These are phyloP conservation scores for Pomacea maculata DNA, from an alignment of 1,140 invertebrate species.

Conservation along the genomic window DNA sequence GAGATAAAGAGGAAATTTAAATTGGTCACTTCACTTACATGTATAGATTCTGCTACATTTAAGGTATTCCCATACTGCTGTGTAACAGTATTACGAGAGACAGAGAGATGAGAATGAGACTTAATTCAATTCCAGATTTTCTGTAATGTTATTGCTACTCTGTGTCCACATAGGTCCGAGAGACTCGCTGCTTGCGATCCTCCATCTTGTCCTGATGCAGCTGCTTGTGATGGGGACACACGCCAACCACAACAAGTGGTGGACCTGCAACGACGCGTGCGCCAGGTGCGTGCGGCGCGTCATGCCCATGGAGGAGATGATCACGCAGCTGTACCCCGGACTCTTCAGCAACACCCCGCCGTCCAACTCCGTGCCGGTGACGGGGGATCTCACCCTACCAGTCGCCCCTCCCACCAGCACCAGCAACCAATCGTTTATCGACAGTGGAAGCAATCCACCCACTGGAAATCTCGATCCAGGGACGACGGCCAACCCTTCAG, in stretches of 20 bases:
- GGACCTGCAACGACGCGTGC: conserved; percentile 28
- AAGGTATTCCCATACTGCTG: too few relatives aligned
- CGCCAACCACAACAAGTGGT: conserved; percentile 30
- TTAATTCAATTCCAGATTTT: too few relatives aligned
- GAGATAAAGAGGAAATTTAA: too few relatives aligned
- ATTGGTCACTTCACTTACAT: not conserved
- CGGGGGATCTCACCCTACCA: not conserved
- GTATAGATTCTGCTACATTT: not conserved
- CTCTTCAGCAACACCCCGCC: conserved; percentile 30
- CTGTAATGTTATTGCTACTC: too few relatives aligned
- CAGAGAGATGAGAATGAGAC: too few relatives aligned
- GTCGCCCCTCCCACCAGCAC: not conserved
- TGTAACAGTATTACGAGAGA: too few relatives aligned
- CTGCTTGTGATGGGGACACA: not conserved
- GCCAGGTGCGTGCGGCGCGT: conserved; percentile 23
- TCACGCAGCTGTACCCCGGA: conserved; percentile 32
- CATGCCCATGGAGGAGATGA: conserved; percentile 28
- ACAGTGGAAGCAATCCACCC: not conserved
- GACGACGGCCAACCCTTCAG: not conserved
- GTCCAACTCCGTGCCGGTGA: not conserved
- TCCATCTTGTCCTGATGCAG: not conserved
- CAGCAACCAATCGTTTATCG: too few relatives aligned
- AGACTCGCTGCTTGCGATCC: not conserved
- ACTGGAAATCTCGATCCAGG: not conserved
- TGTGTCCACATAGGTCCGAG: too few relatives aligned